Evolutionary conservation across 1,140 invertebrate species (phyloP).

Genomic region (Hesperophylax magnus): DNA sequence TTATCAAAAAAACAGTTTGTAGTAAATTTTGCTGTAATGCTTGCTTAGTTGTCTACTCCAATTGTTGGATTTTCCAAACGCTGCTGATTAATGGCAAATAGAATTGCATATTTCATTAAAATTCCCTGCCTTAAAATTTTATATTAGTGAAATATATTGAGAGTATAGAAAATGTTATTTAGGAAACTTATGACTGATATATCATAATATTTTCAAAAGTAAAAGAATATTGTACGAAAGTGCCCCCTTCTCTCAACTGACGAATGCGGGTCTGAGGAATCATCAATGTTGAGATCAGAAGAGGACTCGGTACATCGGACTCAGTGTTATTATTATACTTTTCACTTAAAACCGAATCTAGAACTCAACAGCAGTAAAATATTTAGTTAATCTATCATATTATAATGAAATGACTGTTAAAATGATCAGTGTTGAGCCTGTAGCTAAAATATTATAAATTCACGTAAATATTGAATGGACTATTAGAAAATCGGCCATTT

Average conservation of each 20-base stretch:
- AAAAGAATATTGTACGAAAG: background rate
- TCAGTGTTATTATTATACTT: background rate
- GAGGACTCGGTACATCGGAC: background rate
- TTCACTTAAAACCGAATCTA: background rate
- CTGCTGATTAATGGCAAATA: background rate
- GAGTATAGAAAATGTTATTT: slow-evolving; percentile 28
- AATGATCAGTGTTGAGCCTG: no score
- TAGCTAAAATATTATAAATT: no score
- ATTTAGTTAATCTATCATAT: no score
- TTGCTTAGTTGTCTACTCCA: no score
- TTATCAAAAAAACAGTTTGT: no score
- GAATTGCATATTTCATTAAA: background rate
- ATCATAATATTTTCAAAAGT: slow-evolving; percentile 1
- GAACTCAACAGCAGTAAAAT: no score
- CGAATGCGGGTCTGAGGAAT: no score
- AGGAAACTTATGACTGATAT: slow-evolving; percentile 21
- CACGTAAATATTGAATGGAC: no score
- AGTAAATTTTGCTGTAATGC: no score
- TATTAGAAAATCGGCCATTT: no score
- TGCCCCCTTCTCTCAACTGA: background rate
- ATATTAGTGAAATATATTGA: slow-evolving; percentile 26
- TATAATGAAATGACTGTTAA: no score
- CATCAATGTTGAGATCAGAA: no score
- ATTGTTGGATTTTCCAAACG: background rate
- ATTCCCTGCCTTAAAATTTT: slow-evolving; percentile 1